These are phyloP conservation scores for Calyptommatus sinebrachiatus DNA, from an alignment of 2,113 vertebrate genomes.

Conservation along the genomic window DNA sequence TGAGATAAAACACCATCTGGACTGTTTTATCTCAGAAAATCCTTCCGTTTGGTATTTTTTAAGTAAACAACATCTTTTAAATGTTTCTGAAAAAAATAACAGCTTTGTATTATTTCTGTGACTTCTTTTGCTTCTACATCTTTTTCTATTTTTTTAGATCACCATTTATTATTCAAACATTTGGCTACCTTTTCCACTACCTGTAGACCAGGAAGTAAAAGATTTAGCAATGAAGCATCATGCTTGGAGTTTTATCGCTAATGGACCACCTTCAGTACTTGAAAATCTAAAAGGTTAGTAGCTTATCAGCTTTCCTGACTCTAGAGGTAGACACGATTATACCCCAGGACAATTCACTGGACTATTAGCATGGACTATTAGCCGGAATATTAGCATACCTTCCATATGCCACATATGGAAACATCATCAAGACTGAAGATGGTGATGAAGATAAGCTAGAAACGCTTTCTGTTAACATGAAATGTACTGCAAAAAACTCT, in stretches of 20 bases:
- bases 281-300: slow-evolving; percentile 63
- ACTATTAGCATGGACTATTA: not conserved
- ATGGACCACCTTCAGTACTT: slow-evolving; percentile 37
- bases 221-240: not conserved
- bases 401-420: not conserved
- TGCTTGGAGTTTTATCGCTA: slow-evolving; percentile 39
- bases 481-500: not conserved
- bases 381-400: not conserved
- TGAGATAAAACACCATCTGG: no score
- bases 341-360: not conserved
- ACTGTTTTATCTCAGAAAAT: no score
- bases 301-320: not conserved
- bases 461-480: not conserved
- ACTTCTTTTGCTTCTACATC: not conserved
- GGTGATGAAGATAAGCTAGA: not conserved
- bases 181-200: slow-evolving; percentile 72
- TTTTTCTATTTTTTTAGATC: slow-evolving; percentile 63
- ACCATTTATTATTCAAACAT: slow-evolving; percentile 64
- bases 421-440: not conserved
- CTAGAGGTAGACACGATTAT: not conserved
- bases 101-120: not conserved
- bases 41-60: not conserved
- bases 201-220: slow-evolving; percentile 35
- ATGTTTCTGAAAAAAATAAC: no score
- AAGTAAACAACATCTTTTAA: not conserved